A percentile compares a stretch with the other conserved stretches of the same genome.
These are phyloP conservation scores for Jacana jacana DNA, from an alignment of 2,113 vertebrate genomes.

Conservation along the genomic window DNA sequence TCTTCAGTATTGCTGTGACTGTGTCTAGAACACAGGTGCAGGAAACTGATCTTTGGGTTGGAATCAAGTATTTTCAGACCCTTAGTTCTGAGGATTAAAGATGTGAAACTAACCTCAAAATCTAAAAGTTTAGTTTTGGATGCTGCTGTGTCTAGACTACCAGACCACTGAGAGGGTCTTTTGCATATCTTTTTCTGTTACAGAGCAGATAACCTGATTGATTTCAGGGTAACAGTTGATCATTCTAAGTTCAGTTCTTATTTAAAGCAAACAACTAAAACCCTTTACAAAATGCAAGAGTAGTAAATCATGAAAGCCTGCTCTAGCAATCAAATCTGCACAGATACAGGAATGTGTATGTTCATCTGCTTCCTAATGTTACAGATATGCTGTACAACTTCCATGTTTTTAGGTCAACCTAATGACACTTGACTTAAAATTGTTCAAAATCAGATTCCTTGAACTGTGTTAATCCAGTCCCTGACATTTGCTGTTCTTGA, in stretches of 20 bases:
- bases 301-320: not conserved
- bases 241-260: not conserved
- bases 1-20: not conserved
- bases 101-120: not conserved
- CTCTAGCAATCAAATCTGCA: not conserved
- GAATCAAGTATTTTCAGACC: not conserved
- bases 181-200: not conserved
- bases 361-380: not conserved
- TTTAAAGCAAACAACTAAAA: not conserved
- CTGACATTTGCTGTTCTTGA: not conserved
- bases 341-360: not conserved
- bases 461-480: not conserved
- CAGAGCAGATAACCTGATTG: not conserved
- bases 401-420: not conserved
- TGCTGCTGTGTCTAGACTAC: not conserved
- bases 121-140: not conserved
- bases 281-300: not conserved
- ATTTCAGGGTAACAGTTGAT: not conserved
- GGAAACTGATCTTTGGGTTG: not conserved
- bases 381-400: not conserved
- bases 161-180: not conserved
- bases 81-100: not conserved
- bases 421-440: not conserved
- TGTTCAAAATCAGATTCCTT: not conserved
- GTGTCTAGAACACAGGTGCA: not conserved